phyloP scores from a whole-genome alignment of 2,797 vertebrate genomes.

The Capromys pilorides region DNA sequence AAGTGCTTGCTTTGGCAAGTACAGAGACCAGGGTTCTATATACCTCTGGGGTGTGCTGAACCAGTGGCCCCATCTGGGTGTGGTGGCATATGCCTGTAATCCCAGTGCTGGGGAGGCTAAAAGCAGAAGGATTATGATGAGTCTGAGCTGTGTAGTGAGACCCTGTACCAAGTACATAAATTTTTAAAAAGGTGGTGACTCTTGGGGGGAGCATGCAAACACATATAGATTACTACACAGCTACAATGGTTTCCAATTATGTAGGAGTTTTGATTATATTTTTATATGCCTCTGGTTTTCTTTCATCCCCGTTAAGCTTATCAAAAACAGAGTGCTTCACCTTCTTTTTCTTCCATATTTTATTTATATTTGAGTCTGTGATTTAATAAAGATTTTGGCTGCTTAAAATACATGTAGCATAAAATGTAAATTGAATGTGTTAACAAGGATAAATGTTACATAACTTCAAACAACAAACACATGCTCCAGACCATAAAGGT shows the following conservation, averaged over 20 bases:
- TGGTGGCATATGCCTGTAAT: no score
- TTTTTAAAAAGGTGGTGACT: background rate
- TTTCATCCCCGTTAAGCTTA: background rate
- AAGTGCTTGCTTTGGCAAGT: no score
- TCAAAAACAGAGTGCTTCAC: background rate
- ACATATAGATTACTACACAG: background rate
- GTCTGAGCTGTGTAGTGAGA: no score
- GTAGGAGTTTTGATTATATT: conserved; percentile 14
- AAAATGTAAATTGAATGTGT: background rate
- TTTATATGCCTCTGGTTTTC: conserved; percentile 8
- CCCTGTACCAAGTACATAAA: background rate
- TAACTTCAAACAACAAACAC: conserved; percentile 21
- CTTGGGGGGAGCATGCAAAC: background rate
- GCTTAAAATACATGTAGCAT: conserved; percentile 12
- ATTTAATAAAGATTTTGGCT: background rate
- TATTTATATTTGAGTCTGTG: background rate
- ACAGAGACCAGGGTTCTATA: no score
- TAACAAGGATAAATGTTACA: conserved; percentile 4
- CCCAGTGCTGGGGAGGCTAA: no score
- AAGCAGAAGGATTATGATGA: no score
- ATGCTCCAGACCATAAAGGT: background rate
- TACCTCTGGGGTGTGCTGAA: no score
- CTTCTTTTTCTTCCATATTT: background rate
- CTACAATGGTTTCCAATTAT: background rate
- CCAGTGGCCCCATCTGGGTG: no score